Evolutionary conservation across 2,888 invertebrate genomes (phyloP).

Genomic region (Callosobruchus maculatus): DNA sequence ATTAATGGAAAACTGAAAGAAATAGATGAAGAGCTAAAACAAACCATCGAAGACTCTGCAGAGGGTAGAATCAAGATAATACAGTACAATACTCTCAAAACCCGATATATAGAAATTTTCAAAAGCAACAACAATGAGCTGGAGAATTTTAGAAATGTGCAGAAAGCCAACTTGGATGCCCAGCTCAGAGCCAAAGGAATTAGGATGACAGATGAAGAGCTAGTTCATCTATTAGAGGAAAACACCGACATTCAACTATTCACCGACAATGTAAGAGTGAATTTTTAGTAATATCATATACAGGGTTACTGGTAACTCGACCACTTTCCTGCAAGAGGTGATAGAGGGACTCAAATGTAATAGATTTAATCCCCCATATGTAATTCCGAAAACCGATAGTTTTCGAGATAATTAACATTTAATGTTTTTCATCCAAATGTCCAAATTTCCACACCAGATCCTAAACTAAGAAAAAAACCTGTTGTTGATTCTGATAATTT

Average conservation of each 20-base stretch:
- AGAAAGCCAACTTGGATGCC: constrained; percentile 54
- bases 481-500: no score
- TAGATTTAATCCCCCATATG: no score
- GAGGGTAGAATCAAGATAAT: constrained; percentile 50
- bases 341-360: no score
- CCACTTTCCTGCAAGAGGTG: no score
- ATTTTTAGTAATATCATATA: background rate
- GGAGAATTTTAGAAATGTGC: constrained; percentile 53
- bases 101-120: constrained; percentile 52
- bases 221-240: constrained; percentile 45
- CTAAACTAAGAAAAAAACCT: no score
- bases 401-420: no score
- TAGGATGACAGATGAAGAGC: constrained; percentile 42
- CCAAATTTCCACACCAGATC: no score
- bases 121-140: constrained; percentile 54
- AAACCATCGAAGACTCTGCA: constrained; percentile 22
- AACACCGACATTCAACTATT: constrained; percentile 49
- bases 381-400: no score
- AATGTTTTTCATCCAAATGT: no score
- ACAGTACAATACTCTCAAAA: constrained; percentile 51
- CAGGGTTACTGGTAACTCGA: no score
- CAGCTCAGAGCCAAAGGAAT: constrained; percentile 53
- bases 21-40: constrained; percentile 29
- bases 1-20: constrained; percentile 34
- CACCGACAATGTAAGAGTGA: constrained; percentile 51